These are phyloP conservation scores for Otolemur crassicaudatus DNA, from an alignment of 2,797 vertebrate genomes.

Conservation along the genomic window DNA sequence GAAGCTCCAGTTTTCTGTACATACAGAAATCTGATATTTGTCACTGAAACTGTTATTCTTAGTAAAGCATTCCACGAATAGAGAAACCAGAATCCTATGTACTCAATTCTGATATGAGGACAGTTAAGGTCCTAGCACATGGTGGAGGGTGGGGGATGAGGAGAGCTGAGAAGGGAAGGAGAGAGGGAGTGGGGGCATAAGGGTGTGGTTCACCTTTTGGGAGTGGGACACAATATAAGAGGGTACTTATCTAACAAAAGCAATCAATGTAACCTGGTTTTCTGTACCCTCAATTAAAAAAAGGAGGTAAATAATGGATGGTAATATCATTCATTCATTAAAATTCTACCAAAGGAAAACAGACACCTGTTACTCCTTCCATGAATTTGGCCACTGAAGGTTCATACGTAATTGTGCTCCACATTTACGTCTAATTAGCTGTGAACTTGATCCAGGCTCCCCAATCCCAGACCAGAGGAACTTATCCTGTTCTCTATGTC, in stretches of 20 bases:
- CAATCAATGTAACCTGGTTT: too few relatives aligned
- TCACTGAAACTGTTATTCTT: constrained; percentile 79
- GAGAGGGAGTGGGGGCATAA: too few relatives aligned
- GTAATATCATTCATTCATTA: constrained; percentile 86
- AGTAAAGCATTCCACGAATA: too few relatives aligned
- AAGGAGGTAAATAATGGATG: constrained; percentile 87
- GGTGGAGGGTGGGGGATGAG: too few relatives aligned
- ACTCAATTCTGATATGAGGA: too few relatives aligned
- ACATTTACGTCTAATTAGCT: constrained; percentile 86
- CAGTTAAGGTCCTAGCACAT: too few relatives aligned
- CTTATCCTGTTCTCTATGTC: constrained; percentile 56
- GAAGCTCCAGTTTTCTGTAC: constrained; percentile 83
- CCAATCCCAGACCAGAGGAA: constrained; percentile 80
- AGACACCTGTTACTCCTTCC: constrained; percentile 85
- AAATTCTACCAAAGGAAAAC: constrained; percentile 87
- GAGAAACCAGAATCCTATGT: too few relatives aligned
- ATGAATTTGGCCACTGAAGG: constrained; percentile 83
- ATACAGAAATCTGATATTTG: constrained; percentile 87
- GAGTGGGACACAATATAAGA: too few relatives aligned
- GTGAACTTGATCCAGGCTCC: constrained; percentile 85
- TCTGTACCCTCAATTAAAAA: background rate
- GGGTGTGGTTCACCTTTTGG: too few relatives aligned
- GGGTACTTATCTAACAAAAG: too few relatives aligned
- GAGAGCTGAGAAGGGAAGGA: too few relatives aligned
- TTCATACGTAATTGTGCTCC: constrained; percentile 85